phyloP scores from a whole-genome alignment of 2,888 invertebrate genomes.

The Alviniconcha strummeri region DNA sequence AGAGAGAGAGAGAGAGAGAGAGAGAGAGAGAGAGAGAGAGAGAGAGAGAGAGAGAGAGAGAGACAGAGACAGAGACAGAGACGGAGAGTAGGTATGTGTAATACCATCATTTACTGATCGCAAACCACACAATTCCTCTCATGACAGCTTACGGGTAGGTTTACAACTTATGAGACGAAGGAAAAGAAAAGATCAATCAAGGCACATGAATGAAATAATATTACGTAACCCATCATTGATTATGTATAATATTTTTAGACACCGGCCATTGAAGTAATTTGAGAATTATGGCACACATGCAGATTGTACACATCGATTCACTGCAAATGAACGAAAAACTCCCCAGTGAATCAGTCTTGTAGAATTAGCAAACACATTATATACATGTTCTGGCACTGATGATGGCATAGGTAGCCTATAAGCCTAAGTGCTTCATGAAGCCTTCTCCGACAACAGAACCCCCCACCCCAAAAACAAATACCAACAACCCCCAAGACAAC shows the following conservation, averaged over 20 bases:
- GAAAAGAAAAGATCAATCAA: neutral
- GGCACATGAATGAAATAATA: constrained; percentile 10
- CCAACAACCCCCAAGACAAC: too few relatives aligned
- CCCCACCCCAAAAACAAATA: too few relatives aligned
- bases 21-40: constrained; percentile 3
- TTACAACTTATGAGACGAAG: neutral
- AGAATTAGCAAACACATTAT: neutral
- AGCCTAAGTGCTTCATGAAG: too few relatives aligned
- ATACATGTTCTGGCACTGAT: too few relatives aligned
- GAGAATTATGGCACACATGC: too few relatives aligned
- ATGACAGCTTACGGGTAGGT: constrained; percentile 8
- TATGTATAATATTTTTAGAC: neutral
- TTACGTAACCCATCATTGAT: neutral
- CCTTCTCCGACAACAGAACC: too few relatives aligned
- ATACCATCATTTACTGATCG: neutral
- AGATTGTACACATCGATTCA: too few relatives aligned
- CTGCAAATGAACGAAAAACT: too few relatives aligned
- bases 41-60: constrained; percentile 16
- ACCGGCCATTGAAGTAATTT: too few relatives aligned
- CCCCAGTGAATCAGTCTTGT: too few relatives aligned
- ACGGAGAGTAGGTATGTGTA: neutral
- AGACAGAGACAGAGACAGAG: neutral
- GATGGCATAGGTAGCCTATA: too few relatives aligned
- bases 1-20: constrained; percentile 13
- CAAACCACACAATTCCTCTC: constrained; percentile 11